Conservation (phyloP, 2,797 vertebrate species). For the Pangasius krempfi region DNA sequence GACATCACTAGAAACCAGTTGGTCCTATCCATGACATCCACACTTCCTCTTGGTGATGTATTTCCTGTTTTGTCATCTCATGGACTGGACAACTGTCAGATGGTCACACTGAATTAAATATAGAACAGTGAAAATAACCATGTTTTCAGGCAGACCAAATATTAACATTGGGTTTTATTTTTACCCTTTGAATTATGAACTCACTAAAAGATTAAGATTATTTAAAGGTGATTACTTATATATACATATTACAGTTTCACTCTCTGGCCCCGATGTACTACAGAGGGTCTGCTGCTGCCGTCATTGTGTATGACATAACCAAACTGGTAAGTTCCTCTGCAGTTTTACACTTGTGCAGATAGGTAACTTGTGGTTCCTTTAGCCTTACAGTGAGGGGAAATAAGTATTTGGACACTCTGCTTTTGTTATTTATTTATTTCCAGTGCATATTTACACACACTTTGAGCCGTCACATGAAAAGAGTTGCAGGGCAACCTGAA, state of each 20-base stretch:
- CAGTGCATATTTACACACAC: no score
- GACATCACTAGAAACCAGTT: constrained; percentile 34
- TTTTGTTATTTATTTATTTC: not conserved
- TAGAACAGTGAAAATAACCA: not conserved
- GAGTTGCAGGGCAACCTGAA: no score
- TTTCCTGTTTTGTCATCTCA: constrained; percentile 8
- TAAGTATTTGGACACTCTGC: not conserved
- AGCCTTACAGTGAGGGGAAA: not conserved
- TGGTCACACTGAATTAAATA: not conserved
- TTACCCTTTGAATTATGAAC: not conserved
- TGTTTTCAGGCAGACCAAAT: not conserved
- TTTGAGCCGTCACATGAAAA: no score
- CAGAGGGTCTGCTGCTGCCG: constrained; percentile 92
- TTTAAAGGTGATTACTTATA: not conserved
- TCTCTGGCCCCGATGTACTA: constrained; percentile 99
- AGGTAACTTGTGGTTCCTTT: no score
- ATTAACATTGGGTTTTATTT: not conserved
- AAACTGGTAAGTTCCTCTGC: constrained; percentile 84
- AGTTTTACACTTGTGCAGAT: not conserved
- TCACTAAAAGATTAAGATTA: not conserved
- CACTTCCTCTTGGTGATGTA: constrained; percentile 4
- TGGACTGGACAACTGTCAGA: not conserved
- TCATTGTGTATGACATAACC: constrained; percentile 98
- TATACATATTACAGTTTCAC: constrained; percentile 82
- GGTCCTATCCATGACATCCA: not conserved